Evolutionary conservation across 2,888 invertebrate genomes (phyloP), one percentile per base, ranked within the genome.

Genomic region (Caenorhabditis becei): DNA sequence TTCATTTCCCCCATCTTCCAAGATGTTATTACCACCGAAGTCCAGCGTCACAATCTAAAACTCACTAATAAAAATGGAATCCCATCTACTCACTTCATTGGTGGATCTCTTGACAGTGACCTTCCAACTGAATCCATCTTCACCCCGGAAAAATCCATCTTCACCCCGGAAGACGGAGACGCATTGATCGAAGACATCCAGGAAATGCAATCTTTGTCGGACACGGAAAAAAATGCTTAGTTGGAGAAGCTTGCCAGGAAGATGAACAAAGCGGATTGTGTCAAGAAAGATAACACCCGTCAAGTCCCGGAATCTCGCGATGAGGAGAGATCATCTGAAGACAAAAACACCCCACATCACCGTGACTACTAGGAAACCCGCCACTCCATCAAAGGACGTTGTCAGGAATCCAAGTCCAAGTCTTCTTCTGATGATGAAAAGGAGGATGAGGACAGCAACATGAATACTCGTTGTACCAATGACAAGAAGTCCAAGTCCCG

Each of bases 21-120:
- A 0, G 8, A 72, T 18, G 51, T 67, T 4, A 79, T 79, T 18
- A 23, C 24, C 37, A 72, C 67, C 41, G 79, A 72, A 1, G 49
- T 26, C 0, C 61, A 72, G 16, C 18, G 72, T 11, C 62, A 49
- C 62, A 62, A 56, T 16, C 20, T 79, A n/a, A 56, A 72, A 97
- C 70, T 94, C 95, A 87, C 93, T 93, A 20, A 95, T 98, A 93
- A 93, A 2, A 66, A 75, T 20, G 47, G 95, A 97, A 93, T 53
- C 26, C 23, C 26, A 3, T 18, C 51, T 18, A 3, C 20, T 10
- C 20, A 51, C 11, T 51, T 18, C 51, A 51, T 51, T n/a, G 51
- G 51, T 10, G 23, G 32, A 32, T 32, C 32, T 10, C 10, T 10
- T 10, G 10, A 32, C 32, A 4, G 10, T n/a, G n/a, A n/a, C 32